Evolutionary conservation across 2,113 vertebrate genomes (phyloP).

Genomic region (Eretmochelys imbricata): DNA sequence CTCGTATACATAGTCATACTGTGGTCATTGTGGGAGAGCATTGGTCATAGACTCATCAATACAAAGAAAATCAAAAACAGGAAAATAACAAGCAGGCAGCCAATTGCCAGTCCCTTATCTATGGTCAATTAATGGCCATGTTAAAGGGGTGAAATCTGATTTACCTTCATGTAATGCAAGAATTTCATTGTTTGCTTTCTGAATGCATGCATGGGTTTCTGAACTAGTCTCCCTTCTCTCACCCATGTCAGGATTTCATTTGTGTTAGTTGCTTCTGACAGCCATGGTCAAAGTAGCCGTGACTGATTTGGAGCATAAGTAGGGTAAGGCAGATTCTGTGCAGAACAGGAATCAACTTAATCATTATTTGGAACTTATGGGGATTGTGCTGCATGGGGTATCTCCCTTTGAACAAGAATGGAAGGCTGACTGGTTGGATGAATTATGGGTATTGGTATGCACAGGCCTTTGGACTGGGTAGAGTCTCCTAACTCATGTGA

Average conservation of each 20-base stretch:
- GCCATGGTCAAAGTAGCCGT: too few relatives aligned
- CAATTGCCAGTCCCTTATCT: background rate
- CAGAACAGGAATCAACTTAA: background rate
- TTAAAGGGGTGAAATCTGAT: too few relatives aligned
- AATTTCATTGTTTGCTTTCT: too few relatives aligned
- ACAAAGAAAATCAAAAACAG: background rate
- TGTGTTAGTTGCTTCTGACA: too few relatives aligned
- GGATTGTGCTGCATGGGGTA: background rate
- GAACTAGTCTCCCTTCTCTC: too few relatives aligned
- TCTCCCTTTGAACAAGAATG: background rate
- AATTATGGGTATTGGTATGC: accelerated
- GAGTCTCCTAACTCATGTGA: background rate
- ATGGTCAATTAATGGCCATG: too few relatives aligned
- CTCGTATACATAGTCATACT: background rate
- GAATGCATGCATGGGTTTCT: too few relatives aligned
- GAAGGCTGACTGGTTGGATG: background rate
- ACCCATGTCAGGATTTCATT: too few relatives aligned
- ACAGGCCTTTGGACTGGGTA: background rate
- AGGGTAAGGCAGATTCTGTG: background rate
- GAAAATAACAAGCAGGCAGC: background rate
- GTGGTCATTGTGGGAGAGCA: background rate
- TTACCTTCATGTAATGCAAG: too few relatives aligned
- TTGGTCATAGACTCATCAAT: background rate
- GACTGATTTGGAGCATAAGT: too few relatives aligned
- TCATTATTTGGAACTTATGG: background rate